Evolutionary conservation across 2,888 invertebrate genomes (phyloP), one percentile per base, ranked within the genome.

Genomic region (Entomobrya proxima): DNA sequence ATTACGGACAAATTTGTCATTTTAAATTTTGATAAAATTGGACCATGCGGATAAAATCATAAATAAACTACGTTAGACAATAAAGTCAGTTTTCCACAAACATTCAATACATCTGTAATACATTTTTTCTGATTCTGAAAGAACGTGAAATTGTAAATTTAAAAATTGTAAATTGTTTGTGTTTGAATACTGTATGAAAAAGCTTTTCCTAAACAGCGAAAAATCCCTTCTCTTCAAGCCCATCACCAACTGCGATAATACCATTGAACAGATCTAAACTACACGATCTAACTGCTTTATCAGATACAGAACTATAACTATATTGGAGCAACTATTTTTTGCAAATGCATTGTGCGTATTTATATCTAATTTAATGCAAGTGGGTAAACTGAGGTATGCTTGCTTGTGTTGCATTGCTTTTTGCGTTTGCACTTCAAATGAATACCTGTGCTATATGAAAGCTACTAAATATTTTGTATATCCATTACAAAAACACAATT

Each of bases 401-500:
- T 50, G 11, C 27, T 11, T 21, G 24, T 27, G 13, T 61, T 61
- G 27, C 27, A 61, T 15, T 55, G 55, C 11, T 4, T 47, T 47
- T 15, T 47, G 47, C n/a, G 24, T 52, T 24, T 55, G 55, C 55
- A 24, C 11, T 40, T 40, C n/a, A n/a, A 2, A 24, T 27, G 21
- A 13, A 7, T 55, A 15, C 27, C 13, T 6, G 24, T 64, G 24
- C 1, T 30, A 6, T 61, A 30, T n/a, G 11, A 27, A n/a, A 15
- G 6, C 18, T 67, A 9, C 13, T 67, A 84, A 32, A 84, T 85
- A 55, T 81, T 87, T 61, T 87, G 85, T 35, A 88, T 85, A 21
- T 88, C 87, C 55, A 88, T 85, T 13, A 87, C 61, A 47, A 86
- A 87, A 15, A 87, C 86, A 2, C 83, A 67, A 35, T 82, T 74